Base-by-base conservation (phyloP, 2,797 vertebrate genomes). In the Pseudochaenichthys georgianus region DNA sequence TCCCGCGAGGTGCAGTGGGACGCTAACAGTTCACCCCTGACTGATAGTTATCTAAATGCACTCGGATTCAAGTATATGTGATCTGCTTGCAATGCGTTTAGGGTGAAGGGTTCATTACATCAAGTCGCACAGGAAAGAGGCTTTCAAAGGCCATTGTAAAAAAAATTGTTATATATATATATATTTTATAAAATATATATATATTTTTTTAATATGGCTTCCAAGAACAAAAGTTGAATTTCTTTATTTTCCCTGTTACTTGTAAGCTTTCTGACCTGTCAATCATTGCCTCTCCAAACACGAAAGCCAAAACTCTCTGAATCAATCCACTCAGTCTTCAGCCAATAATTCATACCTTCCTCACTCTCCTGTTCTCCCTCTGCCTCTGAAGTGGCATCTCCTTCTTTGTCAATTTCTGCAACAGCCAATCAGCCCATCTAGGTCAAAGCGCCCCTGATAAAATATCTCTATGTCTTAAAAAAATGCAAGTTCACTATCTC, bases 291-390 rank as follows among this genome's bases (percentile, higher is more conserved):
- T 78, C 46, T 76, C 38, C 50, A 17, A 66, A 73, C 68, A 59
- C 53, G 64, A 65, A 72, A 16, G 16, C 13, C 38, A 55, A 42
- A 68, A 66, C 78, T 8, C 67, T 61, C 73, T 13, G 19, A 34
- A 82, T 77, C 3, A 54, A 84, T 79, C 78, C 65, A 17, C 47
- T 60, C 38, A 23, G 54, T 21, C 55, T 73, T 53, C 57, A 1
- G 0, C 19, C 64, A 71, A 73, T 65, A 82, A 73, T 69, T 81
- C 64, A 55, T 23, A 12, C 38, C 47, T 21, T 41, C 28, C 34
- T 59, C 62, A 1, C 10, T 31, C 28, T 21, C 28, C 17, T 5
- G 1, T 13, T 42, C 45, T 65, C 19, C 41, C 34, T 5, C 11
- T 13, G 41, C 58, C 53, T 63, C 58, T 1, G 31, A 38, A 16